phyloP scores from a whole-genome alignment of 2,113 vertebrate genomes.

The Cochlearius cochlearius region DNA sequence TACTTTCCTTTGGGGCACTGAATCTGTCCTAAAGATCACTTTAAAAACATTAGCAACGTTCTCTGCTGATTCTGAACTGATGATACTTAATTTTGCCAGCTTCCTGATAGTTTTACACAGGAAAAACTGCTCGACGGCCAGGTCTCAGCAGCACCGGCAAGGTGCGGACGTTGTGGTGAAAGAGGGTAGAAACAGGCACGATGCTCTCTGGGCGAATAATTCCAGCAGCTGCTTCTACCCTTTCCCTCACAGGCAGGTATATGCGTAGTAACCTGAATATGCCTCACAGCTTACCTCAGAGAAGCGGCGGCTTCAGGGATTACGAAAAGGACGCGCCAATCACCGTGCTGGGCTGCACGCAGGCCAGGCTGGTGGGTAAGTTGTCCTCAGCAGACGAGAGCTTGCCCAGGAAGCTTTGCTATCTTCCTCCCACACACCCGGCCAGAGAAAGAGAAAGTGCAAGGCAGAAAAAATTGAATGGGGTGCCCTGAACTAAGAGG shows the following conservation, averaged over 20 bases:
- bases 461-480: background rate
- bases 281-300: conserved; percentile 87
- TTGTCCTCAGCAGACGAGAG: background rate
- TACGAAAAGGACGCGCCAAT: conserved; percentile 96
- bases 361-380: conserved; percentile 90
- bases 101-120: background rate
- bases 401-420: background rate
- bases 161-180: rapidly evolving
- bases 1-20: background rate
- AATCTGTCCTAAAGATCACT: background rate
- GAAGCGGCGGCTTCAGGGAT: conserved; percentile 88
- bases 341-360: conserved; percentile 94
- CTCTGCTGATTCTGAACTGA: background rate
- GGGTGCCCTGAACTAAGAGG: background rate
- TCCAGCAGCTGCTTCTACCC: background rate
- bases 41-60: background rate
- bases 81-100: background rate
- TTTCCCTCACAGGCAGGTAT: conserved; percentile 82
- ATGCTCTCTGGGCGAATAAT: background rate
- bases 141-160: background rate
- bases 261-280: conserved; percentile 96
- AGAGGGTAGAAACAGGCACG: background rate
- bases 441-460: background rate
- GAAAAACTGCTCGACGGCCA: background rate
- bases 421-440: background rate